phyloP scores from a whole-genome alignment of 1,140 invertebrate genomes.

The Papilio xuthus region DNA sequence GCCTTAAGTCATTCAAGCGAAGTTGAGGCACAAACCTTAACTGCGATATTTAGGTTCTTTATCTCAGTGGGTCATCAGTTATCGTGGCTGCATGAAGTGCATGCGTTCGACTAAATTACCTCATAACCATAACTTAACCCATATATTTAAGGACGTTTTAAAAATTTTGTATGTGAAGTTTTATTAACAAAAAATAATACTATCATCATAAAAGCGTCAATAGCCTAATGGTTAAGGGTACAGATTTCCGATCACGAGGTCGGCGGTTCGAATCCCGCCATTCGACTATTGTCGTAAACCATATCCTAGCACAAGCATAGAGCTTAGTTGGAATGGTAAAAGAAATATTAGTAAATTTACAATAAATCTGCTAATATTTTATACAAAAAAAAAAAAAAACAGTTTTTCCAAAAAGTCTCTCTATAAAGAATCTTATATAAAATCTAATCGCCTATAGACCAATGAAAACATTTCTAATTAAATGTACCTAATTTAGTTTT shows the following conservation, averaged over 20 bases:
- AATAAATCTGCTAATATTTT: no score
- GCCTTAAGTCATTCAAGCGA: not conserved
- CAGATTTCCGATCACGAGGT: no score
- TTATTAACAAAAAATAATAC: not conserved
- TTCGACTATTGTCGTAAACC: no score
- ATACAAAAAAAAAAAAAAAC: no score
- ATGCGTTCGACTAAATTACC: not conserved
- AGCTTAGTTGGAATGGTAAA: no score
- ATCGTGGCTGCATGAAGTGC: not conserved
- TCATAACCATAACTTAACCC: not conserved
- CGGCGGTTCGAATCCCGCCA: no score
- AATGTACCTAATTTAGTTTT: not conserved
- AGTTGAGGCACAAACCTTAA: not conserved
- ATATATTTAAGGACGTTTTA: not conserved
- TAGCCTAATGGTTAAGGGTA: no score
- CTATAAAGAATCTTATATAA: not conserved
- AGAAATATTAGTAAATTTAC: no score
- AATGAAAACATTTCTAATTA: not conserved
- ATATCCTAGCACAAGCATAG: no score
- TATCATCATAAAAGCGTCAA: no score
- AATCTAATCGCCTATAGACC: not conserved
- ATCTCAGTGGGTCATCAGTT: slow-evolving; percentile 2
- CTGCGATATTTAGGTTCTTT: not conserved
- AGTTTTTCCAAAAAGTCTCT: not conserved
- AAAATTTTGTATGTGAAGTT: not conserved